Evolutionary conservation across 2,113 vertebrate species (phyloP).

Genomic region (Dasyornis broadbenti): DNA sequence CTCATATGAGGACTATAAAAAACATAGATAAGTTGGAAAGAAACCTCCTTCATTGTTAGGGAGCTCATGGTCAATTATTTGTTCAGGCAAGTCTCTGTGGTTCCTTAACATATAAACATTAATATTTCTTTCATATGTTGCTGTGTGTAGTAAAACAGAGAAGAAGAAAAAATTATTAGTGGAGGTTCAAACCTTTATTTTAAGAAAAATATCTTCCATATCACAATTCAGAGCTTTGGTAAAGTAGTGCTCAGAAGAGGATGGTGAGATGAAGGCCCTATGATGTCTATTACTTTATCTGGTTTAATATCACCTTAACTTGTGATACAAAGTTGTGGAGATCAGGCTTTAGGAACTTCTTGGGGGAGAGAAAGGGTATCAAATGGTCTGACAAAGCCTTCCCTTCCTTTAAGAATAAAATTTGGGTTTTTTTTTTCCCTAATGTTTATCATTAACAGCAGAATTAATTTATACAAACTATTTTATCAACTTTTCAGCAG

Average conservation of each 20-base stretch:
- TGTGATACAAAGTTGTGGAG: neutral
- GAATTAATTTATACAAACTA: neutral
- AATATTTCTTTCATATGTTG: neutral
- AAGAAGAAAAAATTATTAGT: neutral
- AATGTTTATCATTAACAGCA: neutral
- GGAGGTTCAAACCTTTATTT: neutral
- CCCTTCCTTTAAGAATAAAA: neutral
- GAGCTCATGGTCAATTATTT: neutral
- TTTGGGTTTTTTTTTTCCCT: neutral
- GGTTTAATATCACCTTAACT: neutral
- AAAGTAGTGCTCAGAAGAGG: neutral
- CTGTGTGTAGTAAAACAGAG: neutral
- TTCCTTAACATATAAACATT: neutral
- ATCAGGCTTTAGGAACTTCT: neutral
- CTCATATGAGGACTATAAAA: neutral
- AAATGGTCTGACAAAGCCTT: neutral
- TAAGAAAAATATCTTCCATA: neutral
- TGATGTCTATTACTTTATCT: neutral
- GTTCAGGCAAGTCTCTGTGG: neutral
- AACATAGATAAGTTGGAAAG: neutral
- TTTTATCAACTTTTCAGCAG: neutral
- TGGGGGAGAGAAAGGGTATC: neutral
- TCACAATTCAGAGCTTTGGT: neutral
- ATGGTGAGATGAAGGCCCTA: neutral
- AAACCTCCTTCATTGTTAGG: neutral